Conservation (phyloP, 2,113 vertebrate genomes). For the Hyperoodon ampullatus region DNA sequence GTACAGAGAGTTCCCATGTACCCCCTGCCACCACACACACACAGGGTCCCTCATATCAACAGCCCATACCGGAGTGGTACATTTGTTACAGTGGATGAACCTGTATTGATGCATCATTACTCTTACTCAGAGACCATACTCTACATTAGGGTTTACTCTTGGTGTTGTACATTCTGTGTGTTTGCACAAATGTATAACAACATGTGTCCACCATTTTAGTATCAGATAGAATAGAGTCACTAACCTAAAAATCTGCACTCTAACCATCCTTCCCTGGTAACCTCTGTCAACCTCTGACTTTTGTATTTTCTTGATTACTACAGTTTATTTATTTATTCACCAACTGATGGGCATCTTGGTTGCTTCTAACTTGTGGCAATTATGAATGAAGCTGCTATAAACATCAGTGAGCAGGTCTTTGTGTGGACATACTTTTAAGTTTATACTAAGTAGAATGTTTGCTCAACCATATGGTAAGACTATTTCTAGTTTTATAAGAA, state of each 20-base stretch:
- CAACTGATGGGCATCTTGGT: background rate
- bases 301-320: background rate
- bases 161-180: background rate
- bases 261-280: background rate
- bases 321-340: background rate
- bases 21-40: too few species aligned
- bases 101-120: too few species aligned
- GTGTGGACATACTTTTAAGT: background rate
- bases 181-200: background rate
- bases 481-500: background rate
- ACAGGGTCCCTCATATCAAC: background rate
- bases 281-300: background rate
- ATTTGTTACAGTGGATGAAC: background rate
- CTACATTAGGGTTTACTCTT: background rate
- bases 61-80: background rate
- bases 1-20: background rate
- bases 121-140: background rate
- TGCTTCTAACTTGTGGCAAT: background rate
- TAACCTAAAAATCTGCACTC: background rate
- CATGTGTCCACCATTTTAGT: background rate
- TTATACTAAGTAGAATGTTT: background rate
- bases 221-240: background rate
- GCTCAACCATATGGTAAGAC: background rate
- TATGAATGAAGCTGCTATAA: background rate
- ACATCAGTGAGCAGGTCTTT: background rate